These are phyloP conservation scores for Chamaetylas fuelleborni DNA, from an alignment of 2,113 vertebrate species.

Conservation along the genomic window DNA sequence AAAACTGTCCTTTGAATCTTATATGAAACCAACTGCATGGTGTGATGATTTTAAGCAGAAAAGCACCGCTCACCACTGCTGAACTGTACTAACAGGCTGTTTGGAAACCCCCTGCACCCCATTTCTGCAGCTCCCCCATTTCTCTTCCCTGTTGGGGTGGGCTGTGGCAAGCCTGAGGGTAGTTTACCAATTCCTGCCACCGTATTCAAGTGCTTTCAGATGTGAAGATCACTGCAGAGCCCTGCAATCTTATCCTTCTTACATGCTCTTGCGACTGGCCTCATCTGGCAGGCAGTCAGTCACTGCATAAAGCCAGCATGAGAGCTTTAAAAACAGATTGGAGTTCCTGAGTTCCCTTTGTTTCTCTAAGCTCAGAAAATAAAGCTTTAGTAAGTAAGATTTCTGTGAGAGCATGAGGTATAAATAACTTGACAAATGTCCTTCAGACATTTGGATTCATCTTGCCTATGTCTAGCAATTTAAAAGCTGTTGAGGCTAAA, in stretches of 20 bases:
- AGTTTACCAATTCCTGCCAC: neutral
- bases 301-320: fast-evolving
- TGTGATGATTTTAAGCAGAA: fast-evolving
- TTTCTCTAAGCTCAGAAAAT: neutral
- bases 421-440: neutral
- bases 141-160: neutral
- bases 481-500: neutral
- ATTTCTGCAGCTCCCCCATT: fast-evolving
- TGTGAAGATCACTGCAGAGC: neutral
- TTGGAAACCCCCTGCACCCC: fast-evolving
- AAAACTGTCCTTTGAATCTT: neutral
- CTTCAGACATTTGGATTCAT: neutral
- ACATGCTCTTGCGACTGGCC: neutral
- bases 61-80: neutral
- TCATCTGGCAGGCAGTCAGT: neutral
- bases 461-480: neutral
- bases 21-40: fast-evolving
- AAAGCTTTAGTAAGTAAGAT: neutral
- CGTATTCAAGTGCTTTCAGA: neutral
- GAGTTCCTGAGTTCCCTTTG: neutral
- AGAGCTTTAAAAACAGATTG: neutral
- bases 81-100: too few relatives aligned
- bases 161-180: neutral
- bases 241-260: neutral
- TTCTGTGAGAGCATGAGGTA: neutral